These are phyloP conservation scores for Martes martes DNA, from an alignment of 2,113 vertebrate genomes.

Conservation along the genomic window DNA sequence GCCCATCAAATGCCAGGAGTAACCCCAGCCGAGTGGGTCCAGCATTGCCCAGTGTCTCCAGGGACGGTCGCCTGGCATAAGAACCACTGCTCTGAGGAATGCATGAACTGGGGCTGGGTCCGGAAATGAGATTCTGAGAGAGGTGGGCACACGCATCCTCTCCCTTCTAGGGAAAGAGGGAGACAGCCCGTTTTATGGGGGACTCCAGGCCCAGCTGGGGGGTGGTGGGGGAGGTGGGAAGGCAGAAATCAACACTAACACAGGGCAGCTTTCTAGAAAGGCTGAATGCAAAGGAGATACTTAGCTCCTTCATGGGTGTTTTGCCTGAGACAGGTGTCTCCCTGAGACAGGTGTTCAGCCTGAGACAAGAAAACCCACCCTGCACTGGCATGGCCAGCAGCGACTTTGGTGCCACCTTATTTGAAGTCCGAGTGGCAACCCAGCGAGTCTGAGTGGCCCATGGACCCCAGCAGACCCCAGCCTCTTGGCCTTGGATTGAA, in stretches of 20 bases:
- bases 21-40: no score
- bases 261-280: not conserved
- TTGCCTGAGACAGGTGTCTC: accelerated
- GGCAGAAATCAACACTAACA: not conserved
- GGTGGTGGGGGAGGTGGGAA: not conserved
- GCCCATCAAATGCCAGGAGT: not conserved
- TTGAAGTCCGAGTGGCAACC: accelerated
- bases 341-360: not conserved
- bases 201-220: accelerated
- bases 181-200: not conserved
- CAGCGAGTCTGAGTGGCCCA: accelerated
- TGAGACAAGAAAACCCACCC: accelerated
- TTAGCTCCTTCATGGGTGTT: not conserved
- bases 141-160: not conserved
- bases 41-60: accelerated
- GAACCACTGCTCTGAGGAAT: not conserved
- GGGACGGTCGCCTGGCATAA: accelerated
- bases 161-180: no score
- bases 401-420: accelerated
- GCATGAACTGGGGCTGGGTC: no score
- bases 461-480: not conserved
- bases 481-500: not conserved
- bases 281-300: accelerated
- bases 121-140: not conserved
- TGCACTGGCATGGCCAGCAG: not conserved